Conservation (phyloP, 2,888 invertebrate species). For the Electrophaes corylata region DNA sequence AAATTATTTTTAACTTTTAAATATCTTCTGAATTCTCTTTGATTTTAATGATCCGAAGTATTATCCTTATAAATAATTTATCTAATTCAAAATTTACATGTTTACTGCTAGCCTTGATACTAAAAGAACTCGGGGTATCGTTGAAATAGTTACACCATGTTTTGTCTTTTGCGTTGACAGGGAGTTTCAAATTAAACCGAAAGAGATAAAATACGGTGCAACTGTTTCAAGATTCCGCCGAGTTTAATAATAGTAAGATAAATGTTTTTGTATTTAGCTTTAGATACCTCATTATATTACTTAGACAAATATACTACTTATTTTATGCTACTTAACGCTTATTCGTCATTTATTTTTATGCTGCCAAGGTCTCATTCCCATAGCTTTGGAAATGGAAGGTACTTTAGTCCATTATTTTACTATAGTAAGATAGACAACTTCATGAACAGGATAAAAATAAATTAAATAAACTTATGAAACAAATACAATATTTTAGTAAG, state of each 20-base stretch:
- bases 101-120: no score
- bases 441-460: conserved; percentile 6
- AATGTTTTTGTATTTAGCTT: neutral
- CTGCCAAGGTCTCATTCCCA: conserved; percentile 84
- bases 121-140: no score
- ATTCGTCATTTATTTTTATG: conserved; percentile 74
- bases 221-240: neutral
- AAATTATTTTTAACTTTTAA: no score
- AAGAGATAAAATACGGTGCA: neutral
- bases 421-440: conserved; percentile 13
- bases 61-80: no score
- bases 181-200: no score
- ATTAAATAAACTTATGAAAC: neutral
- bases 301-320: conserved; percentile 8
- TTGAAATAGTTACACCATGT: no score
- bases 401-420: conserved; percentile 50
- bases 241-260: no score
- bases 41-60: no score
- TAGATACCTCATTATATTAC: conserved; percentile 14
- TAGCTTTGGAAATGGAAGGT: conserved; percentile 84
- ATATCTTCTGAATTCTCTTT: no score
- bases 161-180: no score
- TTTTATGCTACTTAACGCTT: conserved; percentile 41
- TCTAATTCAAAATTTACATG: no score
- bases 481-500: neutral